Conservation (phyloP, 2,797 vertebrate genomes). For the Sebastes cheni region DNA sequence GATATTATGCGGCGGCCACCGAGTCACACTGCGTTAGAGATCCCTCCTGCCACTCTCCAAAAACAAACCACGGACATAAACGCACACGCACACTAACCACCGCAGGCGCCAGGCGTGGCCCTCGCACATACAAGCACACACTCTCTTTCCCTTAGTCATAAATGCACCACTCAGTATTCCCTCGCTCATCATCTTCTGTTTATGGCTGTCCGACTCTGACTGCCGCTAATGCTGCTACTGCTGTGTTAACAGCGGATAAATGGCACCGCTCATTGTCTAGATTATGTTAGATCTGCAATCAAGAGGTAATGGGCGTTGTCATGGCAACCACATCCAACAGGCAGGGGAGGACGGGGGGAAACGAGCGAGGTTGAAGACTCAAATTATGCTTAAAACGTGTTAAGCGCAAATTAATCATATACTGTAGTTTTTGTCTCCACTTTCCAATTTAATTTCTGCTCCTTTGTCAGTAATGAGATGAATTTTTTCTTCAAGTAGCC, state of each 20-base stretch:
- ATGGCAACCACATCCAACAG: conserved; percentile 53
- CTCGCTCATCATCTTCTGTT: conserved; percentile 10
- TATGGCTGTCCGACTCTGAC: conserved; percentile 19
- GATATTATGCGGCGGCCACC: background rate
- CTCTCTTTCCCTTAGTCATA: background rate
- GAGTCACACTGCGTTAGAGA: background rate
- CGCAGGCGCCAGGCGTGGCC: background rate
- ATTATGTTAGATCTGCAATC: conserved; percentile 64
- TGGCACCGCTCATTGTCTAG: conserved; percentile 42
- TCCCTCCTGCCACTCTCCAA: background rate
- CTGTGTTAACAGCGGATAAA: conserved; percentile 61
- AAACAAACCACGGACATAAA: background rate
- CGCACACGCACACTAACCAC: background rate
- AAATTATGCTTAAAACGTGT: background rate
- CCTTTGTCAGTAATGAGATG: background rate
- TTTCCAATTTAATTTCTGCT: background rate
- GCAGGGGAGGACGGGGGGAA: background rate
- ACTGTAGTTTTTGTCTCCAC: background rate
- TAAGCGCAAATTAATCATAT: background rate
- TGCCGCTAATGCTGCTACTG: conserved; percentile 32
- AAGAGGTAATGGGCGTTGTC: conserved; percentile 62
- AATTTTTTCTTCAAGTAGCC: background rate
- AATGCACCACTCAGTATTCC: background rate
- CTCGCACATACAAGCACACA: background rate
- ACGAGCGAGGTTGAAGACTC: background rate